Percentiles rank a stretch among this genome's conserved stretches.
These are phyloP conservation scores for Manis pentadactyla DNA, from an alignment of 2,797 vertebrate species.

Conservation along the genomic window DNA sequence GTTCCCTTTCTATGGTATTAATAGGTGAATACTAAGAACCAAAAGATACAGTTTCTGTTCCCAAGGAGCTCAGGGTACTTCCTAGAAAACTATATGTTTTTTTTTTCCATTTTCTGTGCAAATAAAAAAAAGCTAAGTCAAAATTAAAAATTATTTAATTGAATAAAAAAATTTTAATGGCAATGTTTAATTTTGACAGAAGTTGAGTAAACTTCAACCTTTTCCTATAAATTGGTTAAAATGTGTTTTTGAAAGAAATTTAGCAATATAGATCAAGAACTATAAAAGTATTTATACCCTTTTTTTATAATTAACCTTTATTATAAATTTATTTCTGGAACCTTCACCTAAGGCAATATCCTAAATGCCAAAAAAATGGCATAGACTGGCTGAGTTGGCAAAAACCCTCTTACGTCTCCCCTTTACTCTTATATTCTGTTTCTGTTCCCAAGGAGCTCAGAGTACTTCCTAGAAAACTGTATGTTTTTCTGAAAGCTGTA, in stretches of 20 bases:
- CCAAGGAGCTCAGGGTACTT: neutral
- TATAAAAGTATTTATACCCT: neutral
- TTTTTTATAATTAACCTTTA: neutral
- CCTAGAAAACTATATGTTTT: neutral
- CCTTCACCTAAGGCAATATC: neutral
- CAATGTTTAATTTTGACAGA: neutral
- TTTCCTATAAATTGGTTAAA: neutral
- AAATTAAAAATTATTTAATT: neutral
- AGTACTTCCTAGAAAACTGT: too few relatives aligned
- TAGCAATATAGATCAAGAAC: neutral
- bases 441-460: too few relatives aligned
- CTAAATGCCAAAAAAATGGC: neutral
- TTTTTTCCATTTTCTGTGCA: neutral
- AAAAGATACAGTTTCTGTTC: neutral
- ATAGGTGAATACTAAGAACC: neutral
- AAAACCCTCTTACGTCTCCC: neutral
- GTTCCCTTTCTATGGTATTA: neutral
- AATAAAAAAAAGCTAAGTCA: neutral
- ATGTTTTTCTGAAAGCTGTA: neutral
- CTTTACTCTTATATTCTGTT: neutral
- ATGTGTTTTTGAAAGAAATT: slow-evolving; percentile 1
- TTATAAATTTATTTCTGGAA: neutral
- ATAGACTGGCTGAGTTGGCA: neutral
- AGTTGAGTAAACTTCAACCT: neutral
- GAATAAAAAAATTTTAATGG: neutral